phyloP scores from a whole-genome alignment of 2,888 invertebrate genomes.

The Volucella bombylans region DNA sequence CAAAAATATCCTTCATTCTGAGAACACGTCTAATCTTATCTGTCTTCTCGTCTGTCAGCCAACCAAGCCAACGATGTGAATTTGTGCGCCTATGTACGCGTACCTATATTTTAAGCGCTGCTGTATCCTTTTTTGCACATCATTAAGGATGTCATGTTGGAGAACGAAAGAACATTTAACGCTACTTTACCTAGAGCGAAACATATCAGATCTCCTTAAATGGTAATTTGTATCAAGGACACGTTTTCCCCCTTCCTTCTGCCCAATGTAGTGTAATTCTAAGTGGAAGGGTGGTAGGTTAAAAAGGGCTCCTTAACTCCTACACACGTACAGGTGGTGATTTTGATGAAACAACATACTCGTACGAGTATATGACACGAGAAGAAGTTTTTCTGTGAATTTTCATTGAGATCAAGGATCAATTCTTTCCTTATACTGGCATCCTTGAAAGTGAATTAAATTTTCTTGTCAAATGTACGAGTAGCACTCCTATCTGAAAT shows the following conservation, averaged over 20 bases:
- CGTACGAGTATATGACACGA: conserved; percentile 8
- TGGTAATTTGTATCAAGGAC: conserved; percentile 69
- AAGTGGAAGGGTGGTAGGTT: conserved; percentile 5
- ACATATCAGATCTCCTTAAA: conserved; percentile 63
- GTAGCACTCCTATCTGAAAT: too few species aligned
- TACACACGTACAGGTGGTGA: conserved; percentile 38
- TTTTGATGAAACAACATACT: background rate
- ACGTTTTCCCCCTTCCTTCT: conserved; percentile 50
- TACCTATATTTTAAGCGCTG: conserved; percentile 40
- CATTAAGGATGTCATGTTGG: conserved; percentile 44
- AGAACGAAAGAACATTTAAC: conserved; percentile 46
- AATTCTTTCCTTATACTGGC: background rate
- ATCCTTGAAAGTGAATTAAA: conserved; percentile 48
- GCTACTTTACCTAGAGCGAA: conserved; percentile 45
- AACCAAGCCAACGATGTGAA: too few species aligned
- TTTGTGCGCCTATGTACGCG: background rate
- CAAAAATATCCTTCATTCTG: conserved; percentile 57
- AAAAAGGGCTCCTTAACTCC: background rate
- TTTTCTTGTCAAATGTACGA: conserved; percentile 10
- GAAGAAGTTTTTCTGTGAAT: conserved; percentile 45
- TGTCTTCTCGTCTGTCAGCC: background rate
- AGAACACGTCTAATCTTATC: conserved; percentile 60
- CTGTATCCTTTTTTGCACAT: conserved; percentile 57
- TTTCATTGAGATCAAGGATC: conserved; percentile 57
- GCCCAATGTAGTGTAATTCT: conserved; percentile 4